phyloP scores from a whole-genome alignment of 2,888 invertebrate genomes.

The Caenorhabditis imperialis region DNA sequence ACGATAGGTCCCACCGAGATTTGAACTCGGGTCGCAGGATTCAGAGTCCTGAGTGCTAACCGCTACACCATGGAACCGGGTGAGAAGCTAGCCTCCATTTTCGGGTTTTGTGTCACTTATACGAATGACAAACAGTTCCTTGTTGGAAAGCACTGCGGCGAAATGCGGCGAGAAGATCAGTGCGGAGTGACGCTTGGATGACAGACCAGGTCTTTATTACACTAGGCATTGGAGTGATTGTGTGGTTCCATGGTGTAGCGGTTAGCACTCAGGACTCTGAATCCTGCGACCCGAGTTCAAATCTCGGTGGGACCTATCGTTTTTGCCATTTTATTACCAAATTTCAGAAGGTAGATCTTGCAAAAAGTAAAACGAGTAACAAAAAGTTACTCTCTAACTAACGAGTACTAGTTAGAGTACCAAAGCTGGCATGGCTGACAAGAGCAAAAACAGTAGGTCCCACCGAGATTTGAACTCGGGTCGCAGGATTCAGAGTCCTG shows the following conservation, averaged over 20 bases:
- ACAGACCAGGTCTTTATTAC: neutral
- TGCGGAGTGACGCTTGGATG: neutral
- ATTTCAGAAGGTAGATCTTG: too few species aligned
- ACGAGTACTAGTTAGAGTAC: too few species aligned
- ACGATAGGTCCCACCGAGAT: slow-evolving; percentile 68
- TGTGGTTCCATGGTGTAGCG: slow-evolving; percentile 68
- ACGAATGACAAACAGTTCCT: too few species aligned
- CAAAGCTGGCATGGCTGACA: too few species aligned
- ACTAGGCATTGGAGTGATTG: neutral
- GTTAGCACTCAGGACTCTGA: slow-evolving; percentile 71
- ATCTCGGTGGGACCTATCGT: slow-evolving; percentile 68
- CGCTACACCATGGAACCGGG: slow-evolving; percentile 67
- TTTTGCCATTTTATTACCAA: too few species aligned
- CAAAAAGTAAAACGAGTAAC: too few species aligned
- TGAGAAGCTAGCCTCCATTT: neutral
- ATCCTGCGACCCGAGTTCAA: slow-evolving; percentile 70
- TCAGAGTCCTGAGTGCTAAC: slow-evolving; percentile 71
- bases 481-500: slow-evolving; percentile 71
- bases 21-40: slow-evolving; percentile 70
- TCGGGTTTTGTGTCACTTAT: too few species aligned
- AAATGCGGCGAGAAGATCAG: neutral
- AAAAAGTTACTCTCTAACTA: too few species aligned
- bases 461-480: slow-evolving; percentile 55
- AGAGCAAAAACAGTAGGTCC: slow-evolving; percentile 3
- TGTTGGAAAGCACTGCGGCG: too few species aligned